Evolutionary conservation across 1,140 invertebrate species (phyloP), one percentile per base, ranked within the genome.

Genomic region (Xylocopa sonorina): DNA sequence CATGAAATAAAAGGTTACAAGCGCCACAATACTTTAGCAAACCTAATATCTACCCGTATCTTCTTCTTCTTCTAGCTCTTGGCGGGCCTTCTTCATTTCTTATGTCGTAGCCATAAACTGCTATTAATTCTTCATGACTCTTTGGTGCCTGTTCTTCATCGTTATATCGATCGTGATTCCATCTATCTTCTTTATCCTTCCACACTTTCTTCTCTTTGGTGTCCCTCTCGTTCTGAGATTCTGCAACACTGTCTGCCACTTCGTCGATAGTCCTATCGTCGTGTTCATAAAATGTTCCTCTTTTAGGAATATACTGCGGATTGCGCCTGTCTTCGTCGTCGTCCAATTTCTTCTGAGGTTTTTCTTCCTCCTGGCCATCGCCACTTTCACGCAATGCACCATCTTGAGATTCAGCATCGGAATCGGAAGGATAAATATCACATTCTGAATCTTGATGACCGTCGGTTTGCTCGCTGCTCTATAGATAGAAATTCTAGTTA

Each of bases 241-340:
- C 93, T 48, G 81, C 78, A 24, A 86, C 83, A 81, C 86, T 90
- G 18, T 92, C 90, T n/a, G 85, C 83, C 6, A 88, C 91, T 81
- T 96, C 96, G 29, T 96, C 96, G 27, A 95, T 94, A n/a, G 96
- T 97, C 83, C 97, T 93, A 89, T 98, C 97, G 92, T 99, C 98
- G 90, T 99, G 98, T 87, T 99, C 98, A 89, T 99, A 99, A 92
- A 99, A 99, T 5, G 97, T 97, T 24, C 98, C 98, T 81, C 96
- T 95, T 92, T 99, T 98, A 0, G 98, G 98, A 88, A 99, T 99
- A 91, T 99, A 99, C 85, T 99, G 98, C 7, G 98, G 98, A 93
- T 99, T 99, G 87, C 98, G 96, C 80, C 97, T 95, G 91, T 99
- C 98, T 90, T 99, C 98, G 92, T 99, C 98, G 92, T 98, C 96